Conservation (phyloP, 1,140 invertebrate genomes). For the Pseudomyrmex gracilis region DNA sequence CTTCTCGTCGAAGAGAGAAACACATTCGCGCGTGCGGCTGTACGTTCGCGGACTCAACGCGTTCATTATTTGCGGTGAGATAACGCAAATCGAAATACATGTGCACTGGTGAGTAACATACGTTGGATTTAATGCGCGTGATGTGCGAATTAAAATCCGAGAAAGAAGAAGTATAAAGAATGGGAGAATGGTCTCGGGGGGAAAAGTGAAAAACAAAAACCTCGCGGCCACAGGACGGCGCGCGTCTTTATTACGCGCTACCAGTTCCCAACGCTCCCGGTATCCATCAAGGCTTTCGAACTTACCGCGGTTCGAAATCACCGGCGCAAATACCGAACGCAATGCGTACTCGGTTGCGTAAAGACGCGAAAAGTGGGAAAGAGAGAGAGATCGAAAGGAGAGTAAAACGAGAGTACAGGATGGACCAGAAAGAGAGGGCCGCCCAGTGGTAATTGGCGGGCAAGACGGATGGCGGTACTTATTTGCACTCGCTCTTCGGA, state of each 20-base stretch:
- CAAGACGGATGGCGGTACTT: conserved; percentile 83
- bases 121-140: conserved; percentile 42
- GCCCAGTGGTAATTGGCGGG: conserved; percentile 82
- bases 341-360: conserved; percentile 33
- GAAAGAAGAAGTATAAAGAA: not conserved
- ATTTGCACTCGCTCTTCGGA: conserved; percentile 82
- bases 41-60: conserved; percentile 37
- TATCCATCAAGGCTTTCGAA: conserved; percentile 58
- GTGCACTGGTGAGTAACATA: conserved; percentile 22
- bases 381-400: conserved; percentile 19
- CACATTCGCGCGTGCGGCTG: conserved; percentile 23
- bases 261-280: conserved; percentile 28
- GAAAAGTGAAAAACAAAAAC: not conserved
- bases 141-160: conserved; percentile 45
- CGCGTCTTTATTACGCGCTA: conserved; percentile 67
- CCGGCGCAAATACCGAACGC: conserved; percentile 7
- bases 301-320: conserved; percentile 15
- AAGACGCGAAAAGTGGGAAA: conserved; percentile 25
- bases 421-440: conserved; percentile 29
- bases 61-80: conserved; percentile 45
- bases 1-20: not conserved
- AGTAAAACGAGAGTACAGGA: conserved; percentile 33
- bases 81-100: conserved; percentile 48
- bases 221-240: conserved; percentile 23
- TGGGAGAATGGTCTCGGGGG: not conserved